Evolutionary conservation across 2,888 invertebrate genomes (phyloP).

Genomic region (Autographa pulchrina): DNA sequence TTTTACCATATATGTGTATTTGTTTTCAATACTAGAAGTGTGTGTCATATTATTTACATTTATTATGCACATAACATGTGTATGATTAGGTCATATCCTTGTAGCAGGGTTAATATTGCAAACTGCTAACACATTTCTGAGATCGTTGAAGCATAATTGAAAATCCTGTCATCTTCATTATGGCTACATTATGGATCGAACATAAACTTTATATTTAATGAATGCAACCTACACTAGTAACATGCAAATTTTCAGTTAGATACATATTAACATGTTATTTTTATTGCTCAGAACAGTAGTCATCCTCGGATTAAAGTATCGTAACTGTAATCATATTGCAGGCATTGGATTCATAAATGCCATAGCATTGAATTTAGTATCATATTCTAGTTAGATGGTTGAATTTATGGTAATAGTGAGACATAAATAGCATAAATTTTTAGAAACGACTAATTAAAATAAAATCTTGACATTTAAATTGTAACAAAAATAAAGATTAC

Average conservation of each 20-base stretch:
- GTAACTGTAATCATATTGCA: conserved; percentile 36
- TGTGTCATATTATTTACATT: conserved; percentile 6
- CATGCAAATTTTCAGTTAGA: conserved; percentile 69
- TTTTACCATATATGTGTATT: not conserved
- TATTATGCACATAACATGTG: not conserved
- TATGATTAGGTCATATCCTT: conserved; percentile 6
- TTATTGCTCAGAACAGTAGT: conserved; percentile 62
- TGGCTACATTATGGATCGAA: conserved; percentile 62
- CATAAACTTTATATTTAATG: conserved; percentile 68
- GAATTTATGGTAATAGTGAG: conserved; percentile 6
- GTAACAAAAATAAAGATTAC: not conserved
- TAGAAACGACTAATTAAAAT: not conserved
- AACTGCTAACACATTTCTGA: conserved; percentile 37
- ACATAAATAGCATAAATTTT: not conserved
- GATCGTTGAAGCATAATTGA: conserved; percentile 41
- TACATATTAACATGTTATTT: conserved; percentile 67
- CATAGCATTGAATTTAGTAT: conserved; percentile 27
- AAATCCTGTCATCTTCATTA: conserved; percentile 44
- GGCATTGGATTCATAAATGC: conserved; percentile 25
- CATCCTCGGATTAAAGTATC: conserved; percentile 50
- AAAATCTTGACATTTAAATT: conserved; percentile 7
- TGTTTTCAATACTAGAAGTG: not conserved
- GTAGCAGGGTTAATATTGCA: conserved; percentile 15
- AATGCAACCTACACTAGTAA: conserved; percentile 59
- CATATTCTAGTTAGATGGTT: conserved; percentile 9